phyloP scores from a whole-genome alignment of 30 jellyfish, hydroid and myxozoan genomes.

The Chironex yamaguchii region DNA sequence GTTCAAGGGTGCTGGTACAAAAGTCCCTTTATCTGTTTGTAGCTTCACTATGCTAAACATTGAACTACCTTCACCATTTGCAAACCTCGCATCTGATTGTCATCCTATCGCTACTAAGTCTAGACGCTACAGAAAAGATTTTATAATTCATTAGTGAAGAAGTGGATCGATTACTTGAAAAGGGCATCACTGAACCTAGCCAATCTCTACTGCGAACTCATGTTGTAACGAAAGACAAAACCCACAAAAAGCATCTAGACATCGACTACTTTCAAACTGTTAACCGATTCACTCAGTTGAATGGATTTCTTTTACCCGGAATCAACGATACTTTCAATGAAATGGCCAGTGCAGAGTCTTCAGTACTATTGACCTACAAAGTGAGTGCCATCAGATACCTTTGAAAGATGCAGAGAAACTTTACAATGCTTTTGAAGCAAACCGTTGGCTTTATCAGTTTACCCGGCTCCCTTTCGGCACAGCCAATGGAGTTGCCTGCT shows the following conservation, averaged over 20 bases:
- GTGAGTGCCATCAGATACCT: slow-evolving; percentile 77
- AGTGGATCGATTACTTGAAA: slow-evolving; percentile 40
- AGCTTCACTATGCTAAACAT: slow-evolving; percentile 7
- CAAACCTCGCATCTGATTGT: slow-evolving; percentile 48
- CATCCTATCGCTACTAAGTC: slow-evolving; percentile 58
- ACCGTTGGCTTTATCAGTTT: slow-evolving; percentile 36
- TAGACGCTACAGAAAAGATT: slow-evolving; percentile 29
- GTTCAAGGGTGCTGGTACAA: slow-evolving; percentile 31
- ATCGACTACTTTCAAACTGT: slow-evolving; percentile 71
- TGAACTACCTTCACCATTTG: slow-evolving; percentile 39
- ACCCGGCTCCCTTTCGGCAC: slow-evolving; percentile 53
- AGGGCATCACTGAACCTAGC: slow-evolving; percentile 63
- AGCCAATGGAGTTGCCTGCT: slow-evolving; percentile 54
- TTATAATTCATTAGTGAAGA: slow-evolving; percentile 62
- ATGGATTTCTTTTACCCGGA: slow-evolving; percentile 74
- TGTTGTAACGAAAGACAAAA: slow-evolving; percentile 25
- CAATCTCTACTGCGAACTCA: slow-evolving; percentile 76
- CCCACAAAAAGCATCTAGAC: slow-evolving; percentile 27
- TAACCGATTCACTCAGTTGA: slow-evolving; percentile 62
- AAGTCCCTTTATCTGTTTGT: slow-evolving; percentile 12
- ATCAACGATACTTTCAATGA: slow-evolving; percentile 35
- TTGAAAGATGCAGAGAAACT: slow-evolving; percentile 10
- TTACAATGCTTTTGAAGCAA: slow-evolving; percentile 65
- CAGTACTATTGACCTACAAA: slow-evolving; percentile 52
- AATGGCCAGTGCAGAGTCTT: slow-evolving; percentile 48